A percentile compares a stretch with the other conserved stretches of the same genome.
These are phyloP conservation scores for Sebastes miniatus DNA, from an alignment of 2,797 vertebrate species.

Conservation along the genomic window DNA sequence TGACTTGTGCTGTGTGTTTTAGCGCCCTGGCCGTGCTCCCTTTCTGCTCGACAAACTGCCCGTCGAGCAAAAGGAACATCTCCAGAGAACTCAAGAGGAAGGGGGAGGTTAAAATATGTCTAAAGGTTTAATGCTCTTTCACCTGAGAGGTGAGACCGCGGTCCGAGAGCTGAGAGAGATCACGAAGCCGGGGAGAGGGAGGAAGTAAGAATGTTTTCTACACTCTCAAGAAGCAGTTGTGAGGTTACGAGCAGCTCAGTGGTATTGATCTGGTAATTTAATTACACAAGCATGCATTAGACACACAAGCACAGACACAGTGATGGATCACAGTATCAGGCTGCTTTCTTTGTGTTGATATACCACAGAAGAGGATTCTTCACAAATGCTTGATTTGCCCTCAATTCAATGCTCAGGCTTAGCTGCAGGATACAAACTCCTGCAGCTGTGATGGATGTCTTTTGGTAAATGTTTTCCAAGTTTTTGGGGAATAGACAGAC, in stretches of 20 bases:
- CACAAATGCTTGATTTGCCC: not conserved
- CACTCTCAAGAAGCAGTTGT: constrained; percentile 80
- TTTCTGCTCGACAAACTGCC: constrained; percentile 10
- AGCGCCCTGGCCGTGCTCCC: constrained; percentile 32
- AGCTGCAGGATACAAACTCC: not conserved
- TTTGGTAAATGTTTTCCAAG: not conserved
- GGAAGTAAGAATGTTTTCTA: constrained; percentile 71
- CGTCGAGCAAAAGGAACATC: constrained; percentile 8
- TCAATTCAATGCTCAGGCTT: not conserved
- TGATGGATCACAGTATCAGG: constrained; percentile 39
- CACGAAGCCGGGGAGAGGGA: constrained; percentile 1
- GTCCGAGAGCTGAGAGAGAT: not conserved
- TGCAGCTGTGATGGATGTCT: not conserved
- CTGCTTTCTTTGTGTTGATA: constrained; percentile 10
- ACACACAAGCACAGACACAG: constrained; percentile 27
- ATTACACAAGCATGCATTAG: constrained; percentile 80
- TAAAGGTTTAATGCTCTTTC: constrained; percentile 89
- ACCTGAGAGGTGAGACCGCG: constrained; percentile 73
- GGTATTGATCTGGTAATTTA: constrained; percentile 92
- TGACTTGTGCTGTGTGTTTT: constrained; percentile 43
- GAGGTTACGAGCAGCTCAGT: constrained; percentile 81
- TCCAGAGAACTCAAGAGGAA: constrained; percentile 57
- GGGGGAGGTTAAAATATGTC: constrained; percentile 87
- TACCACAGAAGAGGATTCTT: not conserved
- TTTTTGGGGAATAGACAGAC: constrained; percentile 12